These are phyloP conservation scores for Ichneumoninae sp. DNA, from an alignment of 2,888 invertebrate genomes.

Conservation along the genomic window DNA sequence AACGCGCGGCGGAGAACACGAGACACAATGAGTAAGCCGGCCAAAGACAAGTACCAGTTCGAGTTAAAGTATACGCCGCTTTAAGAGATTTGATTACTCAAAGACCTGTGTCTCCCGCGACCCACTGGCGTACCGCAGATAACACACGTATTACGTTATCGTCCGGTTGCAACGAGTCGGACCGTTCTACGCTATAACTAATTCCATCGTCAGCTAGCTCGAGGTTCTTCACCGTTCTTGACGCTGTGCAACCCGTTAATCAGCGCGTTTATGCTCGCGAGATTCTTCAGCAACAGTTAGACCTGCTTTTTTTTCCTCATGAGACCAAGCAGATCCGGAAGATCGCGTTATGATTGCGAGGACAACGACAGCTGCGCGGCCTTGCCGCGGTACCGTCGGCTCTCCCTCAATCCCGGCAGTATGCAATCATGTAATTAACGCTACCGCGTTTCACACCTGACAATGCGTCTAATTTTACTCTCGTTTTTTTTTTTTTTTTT, in stretches of 20 bases:
- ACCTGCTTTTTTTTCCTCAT: conserved; percentile 33
- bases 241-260: conserved; percentile 47
- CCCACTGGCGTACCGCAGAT: conserved; percentile 19
- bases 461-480: conserved; percentile 13
- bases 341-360: conserved; percentile 37
- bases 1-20: conserved; percentile 21
- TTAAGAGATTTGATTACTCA: conserved; percentile 43
- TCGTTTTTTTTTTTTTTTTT: not conserved
- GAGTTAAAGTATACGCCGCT: conserved; percentile 24
- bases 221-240: conserved; percentile 27
- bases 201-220: conserved; percentile 27
- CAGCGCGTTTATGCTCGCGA: conserved; percentile 6
- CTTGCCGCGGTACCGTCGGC: conserved; percentile 34
- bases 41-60: conserved; percentile 32
- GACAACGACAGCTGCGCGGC: conserved; percentile 49
- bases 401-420: conserved; percentile 5
- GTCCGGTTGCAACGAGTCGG: conserved; percentile 7
- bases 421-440: conserved; percentile 3
- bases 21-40: conserved; percentile 49
- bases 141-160: conserved; percentile 31
- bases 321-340: conserved; percentile 21
- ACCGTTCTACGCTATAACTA: conserved; percentile 24
- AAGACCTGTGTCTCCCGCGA: conserved; percentile 38
- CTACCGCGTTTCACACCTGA: conserved; percentile 9
- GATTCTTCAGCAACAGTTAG: conserved; percentile 22